Evolutionary conservation across 92 coral and sea anemone genomes (phyloP).

Genomic region (Parazoanthus atlanticus): DNA sequence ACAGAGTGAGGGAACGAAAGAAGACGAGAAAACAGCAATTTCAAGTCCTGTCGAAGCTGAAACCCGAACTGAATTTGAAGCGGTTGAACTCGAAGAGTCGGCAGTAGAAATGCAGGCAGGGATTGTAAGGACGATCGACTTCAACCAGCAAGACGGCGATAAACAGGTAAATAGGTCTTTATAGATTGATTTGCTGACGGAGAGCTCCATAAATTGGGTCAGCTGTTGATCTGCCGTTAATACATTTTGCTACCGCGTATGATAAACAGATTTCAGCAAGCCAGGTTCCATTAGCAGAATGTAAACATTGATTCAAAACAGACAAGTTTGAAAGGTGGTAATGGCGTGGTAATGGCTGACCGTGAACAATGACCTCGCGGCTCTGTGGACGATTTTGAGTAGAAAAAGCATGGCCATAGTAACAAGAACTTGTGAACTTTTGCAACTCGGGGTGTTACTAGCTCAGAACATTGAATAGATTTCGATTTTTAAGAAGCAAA

Average conservation of each 20-base stretch:
- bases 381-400: neutral
- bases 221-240: neutral
- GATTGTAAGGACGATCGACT: neutral
- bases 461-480: neutral
- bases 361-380: neutral
- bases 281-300: neutral
- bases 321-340: neutral
- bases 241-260: neutral
- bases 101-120: constrained; percentile 33
- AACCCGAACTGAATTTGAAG: neutral
- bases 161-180: constrained; percentile 20
- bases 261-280: constrained; percentile 3
- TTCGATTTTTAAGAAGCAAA: too few species aligned
- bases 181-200: neutral
- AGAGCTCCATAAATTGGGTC: neutral
- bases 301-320: neutral
- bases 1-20: neutral
- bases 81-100: constrained; percentile 1
- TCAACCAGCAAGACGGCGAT: neutral
- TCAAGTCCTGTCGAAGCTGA: constrained; percentile 6
- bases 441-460: neutral
- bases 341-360: neutral
- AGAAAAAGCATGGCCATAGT: neutral
- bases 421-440: neutral
- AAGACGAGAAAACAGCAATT: neutral